phyloP scores from a whole-genome alignment of 1,140 invertebrate genomes.

The Bathynomus jamesi region DNA sequence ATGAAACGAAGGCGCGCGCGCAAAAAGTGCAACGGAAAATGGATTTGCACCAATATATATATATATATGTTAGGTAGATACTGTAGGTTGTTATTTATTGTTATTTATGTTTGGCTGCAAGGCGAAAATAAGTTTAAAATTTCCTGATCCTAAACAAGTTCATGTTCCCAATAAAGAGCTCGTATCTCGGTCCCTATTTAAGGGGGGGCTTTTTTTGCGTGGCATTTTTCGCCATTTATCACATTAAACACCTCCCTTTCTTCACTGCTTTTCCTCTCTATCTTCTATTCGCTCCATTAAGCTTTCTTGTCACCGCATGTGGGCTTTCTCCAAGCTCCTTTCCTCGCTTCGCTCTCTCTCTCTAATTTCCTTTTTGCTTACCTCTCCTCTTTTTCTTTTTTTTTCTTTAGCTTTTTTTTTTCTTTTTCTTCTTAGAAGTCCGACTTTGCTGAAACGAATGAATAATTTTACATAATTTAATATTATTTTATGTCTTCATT shows the following conservation, averaged over 20 bases:
- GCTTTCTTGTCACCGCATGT: background rate
- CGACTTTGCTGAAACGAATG: too few species aligned
- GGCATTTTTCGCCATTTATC: background rate
- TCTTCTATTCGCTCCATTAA: background rate
- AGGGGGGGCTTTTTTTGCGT: background rate
- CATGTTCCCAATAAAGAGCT: slow-evolving; percentile 1
- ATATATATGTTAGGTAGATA: too few species aligned
- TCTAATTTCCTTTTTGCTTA: background rate
- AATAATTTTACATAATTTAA: too few species aligned
- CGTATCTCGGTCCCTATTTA: background rate
- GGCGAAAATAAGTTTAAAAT: background rate
- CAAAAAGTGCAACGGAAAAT: too few species aligned
- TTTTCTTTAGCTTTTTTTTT: background rate
- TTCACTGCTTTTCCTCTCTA: background rate
- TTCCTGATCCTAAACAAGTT: background rate
- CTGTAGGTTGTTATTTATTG: too few species aligned
- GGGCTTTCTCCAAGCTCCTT: background rate
- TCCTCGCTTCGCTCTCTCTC: background rate
- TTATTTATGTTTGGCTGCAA: too few species aligned
- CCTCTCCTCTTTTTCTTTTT: background rate
- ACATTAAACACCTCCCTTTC: background rate
- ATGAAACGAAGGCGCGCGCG: too few species aligned
- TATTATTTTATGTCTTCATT: too few species aligned
- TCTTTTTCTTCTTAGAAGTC: too few species aligned
- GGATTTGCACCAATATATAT: too few species aligned